Base-by-base conservation (phyloP, 2,888 invertebrate species). In the Tetanocera ferruginea region DNA sequence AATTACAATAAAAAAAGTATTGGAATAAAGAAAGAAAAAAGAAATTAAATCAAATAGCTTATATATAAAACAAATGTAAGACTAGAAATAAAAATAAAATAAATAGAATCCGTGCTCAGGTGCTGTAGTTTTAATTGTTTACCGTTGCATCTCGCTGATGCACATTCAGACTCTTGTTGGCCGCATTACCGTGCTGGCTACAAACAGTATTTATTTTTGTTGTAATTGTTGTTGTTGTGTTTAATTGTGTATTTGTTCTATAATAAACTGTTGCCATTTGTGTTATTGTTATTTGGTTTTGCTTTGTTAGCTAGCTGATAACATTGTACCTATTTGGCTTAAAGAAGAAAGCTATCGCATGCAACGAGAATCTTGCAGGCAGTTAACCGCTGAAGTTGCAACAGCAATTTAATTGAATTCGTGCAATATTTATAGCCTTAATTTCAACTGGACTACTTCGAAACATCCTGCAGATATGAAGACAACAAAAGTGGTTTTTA, bases 401-500 rank as follows among this genome's bases (percentile, higher is more conserved):
- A 28, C 28, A 17, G 9, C 51, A 17, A 31, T 2, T 17, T 25
- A 23, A 49, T 51, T 51, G 14, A 19, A 51, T 25, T 9, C 17
- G 6, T 28, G 49, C 19, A n/a, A 43, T 31, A 6, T 51, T 19
- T 8, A 28, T 28, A 19, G 51, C 23, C 25, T n/a, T 11, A 1
- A 25, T 52, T 70, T 23, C 14, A 37, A 11, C 67, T 17, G 19
- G 19, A 67, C 25, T 19, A 9, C 14, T 14, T 9, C 67, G 55
- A 49, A 55, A 23, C 28, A 14, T 71, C 8, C 52, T 55, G 55
- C 34, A 8, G 17, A 11, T n/a, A 84, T 84, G 85, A 84, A 84
- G 78, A 83, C 84, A n/a, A 52, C 64, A 28, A n/a, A 92, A 83
- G 92, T 89, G 66, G 86, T 88, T 62, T 82, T 89, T 74, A 91